Percentiles rank a stretch among this genome's conserved stretches.
phyloP scores from a whole-genome alignment of 1,140 invertebrate genomes.

The Plectus sambesii region DNA sequence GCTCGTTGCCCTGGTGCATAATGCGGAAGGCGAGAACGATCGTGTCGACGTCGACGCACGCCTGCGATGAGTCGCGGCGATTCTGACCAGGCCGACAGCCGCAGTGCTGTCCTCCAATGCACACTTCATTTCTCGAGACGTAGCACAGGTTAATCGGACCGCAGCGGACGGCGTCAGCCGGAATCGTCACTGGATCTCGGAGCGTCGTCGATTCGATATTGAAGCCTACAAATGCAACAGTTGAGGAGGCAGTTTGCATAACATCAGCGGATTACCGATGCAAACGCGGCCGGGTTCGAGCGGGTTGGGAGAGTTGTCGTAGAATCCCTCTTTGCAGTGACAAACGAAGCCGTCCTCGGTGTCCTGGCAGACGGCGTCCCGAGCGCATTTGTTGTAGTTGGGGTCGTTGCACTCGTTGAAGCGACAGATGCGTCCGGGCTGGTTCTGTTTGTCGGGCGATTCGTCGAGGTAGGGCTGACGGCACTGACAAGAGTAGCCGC shows the following conservation, averaged over 20 bases:
- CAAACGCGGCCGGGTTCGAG: conserved; percentile 35
- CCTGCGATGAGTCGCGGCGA: conserved; percentile 20
- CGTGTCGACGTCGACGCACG: conserved; percentile 33
- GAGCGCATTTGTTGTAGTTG: conserved; percentile 23
- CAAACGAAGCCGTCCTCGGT: conserved; percentile 27
- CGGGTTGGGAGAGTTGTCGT: conserved; percentile 35
- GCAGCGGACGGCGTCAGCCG: conserved; percentile 32
- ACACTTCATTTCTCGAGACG: conserved; percentile 33
- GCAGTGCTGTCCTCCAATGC: conserved; percentile 33
- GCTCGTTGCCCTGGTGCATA: conserved; percentile 27
- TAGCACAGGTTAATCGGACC: conserved; percentile 29
- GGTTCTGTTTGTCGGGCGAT: conserved; percentile 13
- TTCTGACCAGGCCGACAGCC: conserved; percentile 36
- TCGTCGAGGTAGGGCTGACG: conserved; percentile 39
- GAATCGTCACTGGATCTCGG: no score
- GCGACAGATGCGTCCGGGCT: conserved; percentile 26
- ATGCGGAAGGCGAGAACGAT: conserved; percentile 35
- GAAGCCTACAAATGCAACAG: no score
- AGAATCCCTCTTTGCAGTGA: conserved; percentile 31
- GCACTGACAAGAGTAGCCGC: conserved; percentile 44
- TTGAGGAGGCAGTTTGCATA: no score
- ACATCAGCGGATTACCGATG: no score
- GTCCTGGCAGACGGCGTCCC: conserved; percentile 24
- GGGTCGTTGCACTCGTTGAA: conserved; percentile 27
- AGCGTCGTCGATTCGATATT: no score